phyloP scores from a whole-genome alignment of 1,140 invertebrate genomes.

The Gryon sp. region DNA sequence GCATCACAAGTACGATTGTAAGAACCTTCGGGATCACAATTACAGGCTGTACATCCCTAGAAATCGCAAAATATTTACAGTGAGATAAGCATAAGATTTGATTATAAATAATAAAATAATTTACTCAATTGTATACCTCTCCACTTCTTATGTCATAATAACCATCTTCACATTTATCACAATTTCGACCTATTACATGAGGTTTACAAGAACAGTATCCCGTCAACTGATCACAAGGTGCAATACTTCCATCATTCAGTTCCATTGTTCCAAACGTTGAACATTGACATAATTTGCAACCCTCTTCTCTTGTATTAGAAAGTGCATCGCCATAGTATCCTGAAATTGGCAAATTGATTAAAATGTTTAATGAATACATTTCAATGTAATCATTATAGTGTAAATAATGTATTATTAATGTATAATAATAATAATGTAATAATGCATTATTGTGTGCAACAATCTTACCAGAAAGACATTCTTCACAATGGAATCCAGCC shows the following conservation, averaged over 20 bases:
- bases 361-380: too few species aligned
- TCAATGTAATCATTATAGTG: too few species aligned
- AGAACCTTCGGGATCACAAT: constrained; percentile 92
- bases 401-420: not conserved
- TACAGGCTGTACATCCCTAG: constrained; percentile 90
- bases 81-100: too few species aligned
- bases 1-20: constrained; percentile 90
- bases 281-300: constrained; percentile 92
- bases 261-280: constrained; percentile 88
- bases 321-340: constrained; percentile 93
- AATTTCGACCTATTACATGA: constrained; percentile 92
- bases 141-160: constrained; percentile 91
- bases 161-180: constrained; percentile 92
- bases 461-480: constrained; percentile 88
- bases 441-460: not conserved
- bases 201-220: constrained; percentile 93
- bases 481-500: constrained; percentile 92
- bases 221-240: constrained; percentile 88
- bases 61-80: too few species aligned
- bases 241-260: constrained; percentile 83
- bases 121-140: constrained; percentile 73
- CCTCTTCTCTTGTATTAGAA: constrained; percentile 91
- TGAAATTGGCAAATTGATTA: too few species aligned
- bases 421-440: constrained; percentile 1
- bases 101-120: constrained; percentile 23